Evolutionary conservation across 2,113 vertebrate genomes (phyloP).

Genomic region (Atrichornis clamosus): DNA sequence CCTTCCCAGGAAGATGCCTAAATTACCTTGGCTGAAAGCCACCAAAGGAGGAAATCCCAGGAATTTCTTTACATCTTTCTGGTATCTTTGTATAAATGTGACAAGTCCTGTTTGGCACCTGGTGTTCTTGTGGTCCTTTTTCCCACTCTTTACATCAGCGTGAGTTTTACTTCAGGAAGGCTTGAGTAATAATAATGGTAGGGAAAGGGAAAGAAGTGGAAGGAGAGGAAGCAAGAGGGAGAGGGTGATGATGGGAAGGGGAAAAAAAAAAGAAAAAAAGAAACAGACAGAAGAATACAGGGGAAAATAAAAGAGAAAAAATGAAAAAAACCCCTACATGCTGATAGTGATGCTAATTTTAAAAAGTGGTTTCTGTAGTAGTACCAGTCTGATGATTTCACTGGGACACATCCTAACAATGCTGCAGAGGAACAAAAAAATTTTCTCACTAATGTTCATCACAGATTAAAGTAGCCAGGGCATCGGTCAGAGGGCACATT

Average conservation of each 20-base stretch:
- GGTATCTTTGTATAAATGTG: neutral
- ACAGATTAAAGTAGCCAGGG: neutral
- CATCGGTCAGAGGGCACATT: too few species aligned
- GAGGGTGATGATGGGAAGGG: too few species aligned
- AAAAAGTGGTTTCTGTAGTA: neutral
- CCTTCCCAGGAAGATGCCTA: neutral
- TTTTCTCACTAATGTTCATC: neutral
- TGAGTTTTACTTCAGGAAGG: neutral
- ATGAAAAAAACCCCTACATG: rapidly evolving
- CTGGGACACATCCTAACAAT: neutral
- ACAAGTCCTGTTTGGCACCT: neutral
- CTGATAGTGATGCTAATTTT: neutral
- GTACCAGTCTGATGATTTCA: neutral
- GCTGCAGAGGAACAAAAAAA: neutral
- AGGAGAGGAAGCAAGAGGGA: too few species aligned
- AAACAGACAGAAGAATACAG: neutral
- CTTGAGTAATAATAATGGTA: neutral
- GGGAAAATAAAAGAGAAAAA: rapidly evolving
- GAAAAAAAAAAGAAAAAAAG: rapidly evolving
- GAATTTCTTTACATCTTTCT: neutral
- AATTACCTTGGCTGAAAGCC: neutral
- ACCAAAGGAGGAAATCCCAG: neutral
- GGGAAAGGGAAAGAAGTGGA: neutral
- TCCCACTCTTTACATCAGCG: neutral
- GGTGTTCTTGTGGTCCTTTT: neutral